Percentiles rank a stretch among this genome's conserved stretches.
Conservation (phyloP, 2,797 vertebrate species). For the Aphelocoma californica region DNA sequence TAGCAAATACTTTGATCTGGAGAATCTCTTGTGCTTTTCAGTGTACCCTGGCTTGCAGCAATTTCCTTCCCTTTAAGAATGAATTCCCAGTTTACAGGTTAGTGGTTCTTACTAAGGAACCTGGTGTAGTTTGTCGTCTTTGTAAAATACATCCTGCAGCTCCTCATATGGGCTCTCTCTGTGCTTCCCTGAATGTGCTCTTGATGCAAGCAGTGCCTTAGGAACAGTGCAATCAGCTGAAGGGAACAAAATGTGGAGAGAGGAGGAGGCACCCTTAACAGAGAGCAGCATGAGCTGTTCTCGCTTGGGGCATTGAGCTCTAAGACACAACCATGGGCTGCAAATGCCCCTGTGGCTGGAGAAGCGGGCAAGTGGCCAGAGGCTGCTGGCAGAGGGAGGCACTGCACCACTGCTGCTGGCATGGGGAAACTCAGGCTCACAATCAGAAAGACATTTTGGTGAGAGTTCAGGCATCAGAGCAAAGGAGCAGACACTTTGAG, state of each 20-base stretch:
- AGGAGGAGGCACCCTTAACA: background rate
- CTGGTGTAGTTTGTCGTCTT: background rate
- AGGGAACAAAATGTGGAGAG: background rate
- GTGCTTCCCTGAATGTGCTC: background rate
- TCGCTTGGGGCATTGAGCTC: background rate
- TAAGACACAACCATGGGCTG: accelerated
- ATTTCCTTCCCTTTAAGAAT: background rate
- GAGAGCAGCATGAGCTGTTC: background rate
- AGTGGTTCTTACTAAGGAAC: background rate
- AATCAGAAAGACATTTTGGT: background rate
- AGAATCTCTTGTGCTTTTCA: background rate
- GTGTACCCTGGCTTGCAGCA: background rate
- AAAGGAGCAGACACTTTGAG: background rate
- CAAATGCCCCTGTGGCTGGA: background rate
- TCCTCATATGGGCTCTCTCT: accelerated
- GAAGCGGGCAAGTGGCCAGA: background rate
- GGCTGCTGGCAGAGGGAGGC: background rate
- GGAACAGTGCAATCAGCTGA: background rate
- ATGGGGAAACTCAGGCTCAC: background rate
- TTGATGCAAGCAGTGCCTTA: background rate
- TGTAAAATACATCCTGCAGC: background rate
- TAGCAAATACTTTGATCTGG: background rate
- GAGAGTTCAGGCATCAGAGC: background rate
- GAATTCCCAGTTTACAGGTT: background rate
- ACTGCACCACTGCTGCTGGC: background rate